These are phyloP conservation scores for Podocnemis expansa DNA, from an alignment of 2,113 vertebrate species.

Conservation along the genomic window DNA sequence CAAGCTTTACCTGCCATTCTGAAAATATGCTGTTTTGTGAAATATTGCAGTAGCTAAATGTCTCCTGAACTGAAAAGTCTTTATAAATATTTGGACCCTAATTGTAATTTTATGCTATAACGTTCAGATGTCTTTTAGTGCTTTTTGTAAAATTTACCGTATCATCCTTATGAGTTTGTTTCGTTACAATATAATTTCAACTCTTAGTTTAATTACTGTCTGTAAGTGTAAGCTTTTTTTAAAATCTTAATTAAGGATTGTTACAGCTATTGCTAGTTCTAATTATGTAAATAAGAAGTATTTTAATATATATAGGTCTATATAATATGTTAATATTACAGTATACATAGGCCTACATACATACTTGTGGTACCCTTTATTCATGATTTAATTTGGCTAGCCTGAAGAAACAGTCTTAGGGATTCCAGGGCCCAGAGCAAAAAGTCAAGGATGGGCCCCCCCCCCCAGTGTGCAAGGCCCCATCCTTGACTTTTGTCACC, in stretches of 20 bases:
- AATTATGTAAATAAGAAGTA: neutral
- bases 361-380: neutral
- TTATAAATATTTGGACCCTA: neutral
- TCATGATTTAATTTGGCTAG: neutral
- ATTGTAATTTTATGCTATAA: neutral
- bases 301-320: neutral
- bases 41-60: neutral
- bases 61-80: neutral
- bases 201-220: neutral
- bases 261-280: neutral
- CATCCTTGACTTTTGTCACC: no score
- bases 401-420: no score
- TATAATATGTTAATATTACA: neutral
- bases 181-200: neutral
- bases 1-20: neutral
- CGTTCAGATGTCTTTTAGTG: neutral
- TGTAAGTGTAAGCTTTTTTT: neutral
- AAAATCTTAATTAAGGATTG: neutral
- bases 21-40: neutral
- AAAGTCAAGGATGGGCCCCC: no score
- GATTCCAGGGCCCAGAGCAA: no score
- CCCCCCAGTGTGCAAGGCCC: no score
- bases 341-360: neutral
- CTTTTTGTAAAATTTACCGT: neutral
- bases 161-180: neutral